Base-by-base conservation (phyloP, 1,140 invertebrate species). In the Drosophila sproati region DNA sequence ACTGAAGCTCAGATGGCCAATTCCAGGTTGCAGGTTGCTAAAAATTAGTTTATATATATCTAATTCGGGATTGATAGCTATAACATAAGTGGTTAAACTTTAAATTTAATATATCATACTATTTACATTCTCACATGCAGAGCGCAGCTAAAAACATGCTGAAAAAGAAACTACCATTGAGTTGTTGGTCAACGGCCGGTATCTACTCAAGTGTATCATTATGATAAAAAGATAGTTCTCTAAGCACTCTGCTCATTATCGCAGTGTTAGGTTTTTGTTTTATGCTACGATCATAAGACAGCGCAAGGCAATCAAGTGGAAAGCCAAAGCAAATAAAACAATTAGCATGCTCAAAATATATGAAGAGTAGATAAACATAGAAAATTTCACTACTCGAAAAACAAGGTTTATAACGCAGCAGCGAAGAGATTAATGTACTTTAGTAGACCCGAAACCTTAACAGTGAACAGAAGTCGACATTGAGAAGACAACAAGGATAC, bases 251-350 rank as follows among this genome's bases (percentile, higher is more conserved):
- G 47, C 32, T 48, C 43, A 59, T 68, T 68, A 50, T 59, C 55
- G 45, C 20, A 7, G 43, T 39, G 41, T 28, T 55, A 32, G 43
- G 5, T 32, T 47, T 35, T 39, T 2, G 4, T 60, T 41, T 69
- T 69, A 48, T 41, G 56, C n/a, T 73, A 51, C 12, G 57, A 52
- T 57, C 66, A 81, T 80, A 81, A 71, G 81, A 64, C 69, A 70
- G 48, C 64, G 4, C 28, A 48, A 1, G 50, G 82, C 75, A 62
- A 76, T 87, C 82, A 87, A 79, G 76, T 88, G 83, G 79, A 88
- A 88, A 87, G 83, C 61, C 50, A 74, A 73, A 48, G 8, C 66
- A 87, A 82, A 87, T 88, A 87, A 87, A 73, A 60, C 72, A 87
- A 80, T 88, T 88, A 87, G 83, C 82, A 55, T 71, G 63, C 59